Evolutionary conservation across 2,888 invertebrate genomes (phyloP), one percentile per base, ranked within the genome.

Genomic region (Cyaniris semiargus): DNA sequence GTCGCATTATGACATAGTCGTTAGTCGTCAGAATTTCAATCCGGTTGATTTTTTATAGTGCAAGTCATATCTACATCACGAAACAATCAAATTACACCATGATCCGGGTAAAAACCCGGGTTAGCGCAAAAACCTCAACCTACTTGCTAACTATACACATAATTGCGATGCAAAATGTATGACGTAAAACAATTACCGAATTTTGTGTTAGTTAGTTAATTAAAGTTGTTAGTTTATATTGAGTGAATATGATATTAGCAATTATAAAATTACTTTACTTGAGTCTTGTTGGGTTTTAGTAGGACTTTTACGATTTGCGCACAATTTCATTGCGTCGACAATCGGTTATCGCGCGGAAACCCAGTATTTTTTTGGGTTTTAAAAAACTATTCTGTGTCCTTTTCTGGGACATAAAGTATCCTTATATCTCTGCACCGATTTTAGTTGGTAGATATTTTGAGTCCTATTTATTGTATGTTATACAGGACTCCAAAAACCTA

Each of bases 61-160:
- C 76, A 77, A 72, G 78, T 70, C 77, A 66, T 66, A 66, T 66
- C 66, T 66, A 23, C 60, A 66, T 66, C 78, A 76, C 75, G 81
- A 79, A 81, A 80, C 80, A 82, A 78, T 80, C 81, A 79, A 72
- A 53, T 72, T 44, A 27, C 48, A 48, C 78, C 56, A 78, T 82
- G 80, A 82, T 82, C 83, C 82, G 83, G 84, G 82, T 83, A 82
- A 81, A 83, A 83, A 81, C 84, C 83, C 80, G 79, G 79, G 76
- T 80, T 80, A 78, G 80, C 76, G 80, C 78, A 82, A 82, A 82
- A 83, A 82, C 78, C 75, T 78, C 79, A 79, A 78, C 53, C 78
- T 21, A 58, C 58, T 58, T 58, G 21, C 21, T 10, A 58, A 58
- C 21, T 58, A 58, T 58, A 10, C 3, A 10, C 10, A 78, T 80